Percentiles rank a stretch among this genome's conserved stretches.
phyloP scores from a whole-genome alignment of 2,113 vertebrate genomes.

The Oryzias melastigma region DNA sequence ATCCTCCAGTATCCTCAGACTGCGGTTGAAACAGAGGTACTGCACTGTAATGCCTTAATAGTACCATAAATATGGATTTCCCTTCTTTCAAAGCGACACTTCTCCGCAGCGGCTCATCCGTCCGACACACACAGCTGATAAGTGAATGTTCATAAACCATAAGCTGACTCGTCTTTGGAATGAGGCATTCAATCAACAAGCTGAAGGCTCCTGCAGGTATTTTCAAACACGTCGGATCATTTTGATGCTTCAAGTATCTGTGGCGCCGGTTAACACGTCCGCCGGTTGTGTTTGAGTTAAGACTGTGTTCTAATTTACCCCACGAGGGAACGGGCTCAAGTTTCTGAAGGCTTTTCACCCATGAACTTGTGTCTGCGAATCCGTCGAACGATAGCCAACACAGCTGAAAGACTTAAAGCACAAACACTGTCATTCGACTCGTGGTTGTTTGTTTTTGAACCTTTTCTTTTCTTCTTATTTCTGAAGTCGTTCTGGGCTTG shows the following conservation, averaged over 20 bases:
- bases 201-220: constrained; percentile 37
- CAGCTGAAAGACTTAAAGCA: constrained; percentile 74
- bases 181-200: constrained; percentile 22
- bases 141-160: constrained; percentile 36
- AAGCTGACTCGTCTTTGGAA: constrained; percentile 28
- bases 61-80: constrained; percentile 54
- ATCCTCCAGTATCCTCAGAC: constrained; percentile 45
- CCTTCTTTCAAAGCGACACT: constrained; percentile 35
- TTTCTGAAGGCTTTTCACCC: constrained; percentile 56
- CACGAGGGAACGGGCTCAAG: constrained; percentile 18
- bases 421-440: constrained; percentile 69
- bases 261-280: constrained; percentile 32
- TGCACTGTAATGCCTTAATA: constrained; percentile 73
- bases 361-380: constrained; percentile 61
- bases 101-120: constrained; percentile 22
- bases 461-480: constrained; percentile 58
- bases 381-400: constrained; percentile 71
- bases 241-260: constrained; percentile 41
- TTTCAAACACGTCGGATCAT: constrained; percentile 43
- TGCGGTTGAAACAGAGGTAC: constrained; percentile 54
- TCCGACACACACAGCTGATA: constrained; percentile 38
- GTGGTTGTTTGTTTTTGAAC: constrained; percentile 38
- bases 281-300: constrained; percentile 36
- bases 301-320: constrained; percentile 34
- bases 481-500: constrained; percentile 66